These are phyloP conservation scores for Penaeus chinensis DNA, from an alignment of 1,140 invertebrate species.

Conservation along the genomic window DNA sequence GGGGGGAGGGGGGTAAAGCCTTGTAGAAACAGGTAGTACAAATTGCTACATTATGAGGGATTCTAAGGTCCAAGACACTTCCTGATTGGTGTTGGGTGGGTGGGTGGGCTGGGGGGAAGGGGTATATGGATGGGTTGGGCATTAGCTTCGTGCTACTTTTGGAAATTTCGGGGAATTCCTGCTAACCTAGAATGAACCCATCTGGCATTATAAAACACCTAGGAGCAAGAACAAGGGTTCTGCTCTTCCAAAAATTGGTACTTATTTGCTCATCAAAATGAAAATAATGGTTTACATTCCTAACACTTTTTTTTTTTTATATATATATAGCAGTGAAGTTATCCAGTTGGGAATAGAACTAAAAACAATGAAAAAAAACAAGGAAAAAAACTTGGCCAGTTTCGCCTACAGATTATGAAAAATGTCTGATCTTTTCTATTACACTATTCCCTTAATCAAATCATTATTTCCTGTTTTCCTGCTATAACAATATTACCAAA, in stretches of 20 bases:
- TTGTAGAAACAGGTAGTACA: constrained; percentile 25
- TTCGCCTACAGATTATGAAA: too few species aligned
- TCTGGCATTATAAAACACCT: constrained; percentile 39
- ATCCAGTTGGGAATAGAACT: too few species aligned
- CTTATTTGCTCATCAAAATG: constrained; percentile 17
- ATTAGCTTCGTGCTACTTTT: constrained; percentile 28
- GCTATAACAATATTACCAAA: too few species aligned
- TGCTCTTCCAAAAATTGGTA: constrained; percentile 21
- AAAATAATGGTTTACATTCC: constrained; percentile 7
- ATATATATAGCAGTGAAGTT: too few species aligned
- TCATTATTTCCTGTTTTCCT: too few species aligned
- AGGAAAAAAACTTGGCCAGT: too few species aligned
- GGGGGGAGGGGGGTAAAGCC: constrained; percentile 11
- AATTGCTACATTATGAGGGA: background rate
- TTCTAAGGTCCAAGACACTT: constrained; percentile 18
- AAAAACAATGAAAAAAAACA: too few species aligned
- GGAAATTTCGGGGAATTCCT: constrained; percentile 19
- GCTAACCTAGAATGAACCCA: constrained; percentile 43
- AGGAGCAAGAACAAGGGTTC: constrained; percentile 24
- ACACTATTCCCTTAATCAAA: too few species aligned
- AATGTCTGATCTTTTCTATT: too few species aligned
- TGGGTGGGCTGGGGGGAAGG: background rate
- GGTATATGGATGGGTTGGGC: constrained; percentile 5
- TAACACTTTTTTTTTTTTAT: background rate
- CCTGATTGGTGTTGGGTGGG: background rate